phyloP scores from a whole-genome alignment of 2,797 vertebrate species.

The Rallus crepitans region DNA sequence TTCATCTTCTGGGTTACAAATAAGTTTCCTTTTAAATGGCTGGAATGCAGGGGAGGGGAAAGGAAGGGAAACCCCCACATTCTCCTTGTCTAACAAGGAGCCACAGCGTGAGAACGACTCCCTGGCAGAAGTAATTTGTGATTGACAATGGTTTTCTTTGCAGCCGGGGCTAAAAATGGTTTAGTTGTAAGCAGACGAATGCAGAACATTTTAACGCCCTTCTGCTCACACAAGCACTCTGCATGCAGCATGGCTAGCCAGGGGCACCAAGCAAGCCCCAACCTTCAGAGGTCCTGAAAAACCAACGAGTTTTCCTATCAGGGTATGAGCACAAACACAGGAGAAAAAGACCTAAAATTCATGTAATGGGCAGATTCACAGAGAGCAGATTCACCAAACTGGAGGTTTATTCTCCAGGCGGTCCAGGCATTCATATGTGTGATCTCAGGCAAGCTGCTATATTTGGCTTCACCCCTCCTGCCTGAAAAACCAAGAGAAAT shows the following conservation, averaged over 20 bases:
- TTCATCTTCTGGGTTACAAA: conserved; percentile 29
- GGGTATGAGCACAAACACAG: not conserved
- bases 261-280: not conserved
- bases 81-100: conserved; percentile 37
- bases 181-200: conserved; percentile 2
- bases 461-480: not conserved
- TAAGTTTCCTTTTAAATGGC: conserved; percentile 26
- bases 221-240: not conserved
- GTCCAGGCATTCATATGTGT: not conserved
- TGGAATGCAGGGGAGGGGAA: conserved; percentile 46
- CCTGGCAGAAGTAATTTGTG: not conserved
- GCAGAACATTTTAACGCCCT: not conserved
- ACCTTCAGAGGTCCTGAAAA: not conserved
- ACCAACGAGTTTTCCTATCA: not conserved
- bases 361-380: not conserved
- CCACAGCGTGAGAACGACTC: conserved; percentile 41
- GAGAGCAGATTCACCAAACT: not conserved
- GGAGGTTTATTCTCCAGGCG: not conserved
- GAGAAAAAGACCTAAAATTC: not conserved
- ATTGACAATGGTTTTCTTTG: conserved; percentile 39
- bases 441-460: not conserved
- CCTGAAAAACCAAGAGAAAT: not conserved
- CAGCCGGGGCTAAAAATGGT: conserved; percentile 44
- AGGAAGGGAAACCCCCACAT: conserved; percentile 23
- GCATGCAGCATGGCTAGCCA: not conserved